Percentiles rank a stretch among this genome's conserved stretches.
phyloP scores from a whole-genome alignment of 2,113 vertebrate genomes.

The Chionodraco myersi region DNA sequence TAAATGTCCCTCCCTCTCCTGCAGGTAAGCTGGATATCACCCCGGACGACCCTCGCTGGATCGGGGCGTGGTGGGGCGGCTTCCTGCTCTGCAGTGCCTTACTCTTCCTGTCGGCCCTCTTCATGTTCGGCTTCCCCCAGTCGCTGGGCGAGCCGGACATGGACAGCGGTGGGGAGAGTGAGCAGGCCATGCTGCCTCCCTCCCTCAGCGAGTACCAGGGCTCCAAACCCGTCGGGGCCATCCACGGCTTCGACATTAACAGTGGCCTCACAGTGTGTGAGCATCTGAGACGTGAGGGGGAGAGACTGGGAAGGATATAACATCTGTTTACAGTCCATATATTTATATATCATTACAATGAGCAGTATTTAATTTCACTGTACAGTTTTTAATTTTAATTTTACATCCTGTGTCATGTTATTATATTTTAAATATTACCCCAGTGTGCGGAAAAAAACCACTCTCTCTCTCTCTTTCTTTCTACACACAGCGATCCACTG shows the following conservation, averaged over 20 bases:
- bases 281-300: conserved; percentile 76
- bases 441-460: no score
- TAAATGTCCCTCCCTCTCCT: not conserved
- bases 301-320: not conserved
- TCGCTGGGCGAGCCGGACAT: conserved; percentile 71
- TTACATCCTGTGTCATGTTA: no score
- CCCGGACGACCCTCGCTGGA: conserved; percentile 84
- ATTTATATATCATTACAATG: no score
- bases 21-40: conserved; percentile 81
- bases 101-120: conserved; percentile 80
- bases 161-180: conserved; percentile 74
- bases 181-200: conserved; percentile 81
- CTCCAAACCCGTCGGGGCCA: conserved; percentile 61
- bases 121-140: conserved; percentile 81
- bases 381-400: no score
- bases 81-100: conserved; percentile 83
- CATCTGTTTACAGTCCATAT: not conserved
- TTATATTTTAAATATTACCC: no score
- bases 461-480: no score
- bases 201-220: conserved; percentile 72
- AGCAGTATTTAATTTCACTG: no score
- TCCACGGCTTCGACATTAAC: conserved; percentile 72
- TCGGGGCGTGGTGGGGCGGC: conserved; percentile 84
- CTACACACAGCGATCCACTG: no score
- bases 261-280: conserved; percentile 78